These are phyloP conservation scores for Lasioglossum marginatum DNA, from an alignment of 2,888 invertebrate species.

Conservation along the genomic window DNA sequence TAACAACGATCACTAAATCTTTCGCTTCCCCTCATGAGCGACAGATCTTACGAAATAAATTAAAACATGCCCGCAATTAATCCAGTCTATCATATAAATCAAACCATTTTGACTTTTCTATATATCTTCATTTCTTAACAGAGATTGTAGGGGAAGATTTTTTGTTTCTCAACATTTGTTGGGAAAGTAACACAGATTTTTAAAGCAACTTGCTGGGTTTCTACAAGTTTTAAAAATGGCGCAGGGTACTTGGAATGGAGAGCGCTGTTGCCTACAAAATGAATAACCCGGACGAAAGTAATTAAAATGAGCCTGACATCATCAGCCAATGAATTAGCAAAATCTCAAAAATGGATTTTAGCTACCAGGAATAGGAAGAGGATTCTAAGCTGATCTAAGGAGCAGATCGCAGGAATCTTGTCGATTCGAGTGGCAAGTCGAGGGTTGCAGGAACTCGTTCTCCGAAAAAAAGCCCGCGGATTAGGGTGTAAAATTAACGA, in stretches of 20 bases:
- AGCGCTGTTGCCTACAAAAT: too few relatives aligned
- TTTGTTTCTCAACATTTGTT: not conserved
- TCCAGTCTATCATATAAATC: not conserved
- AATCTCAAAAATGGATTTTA: not conserved
- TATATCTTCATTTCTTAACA: not conserved
- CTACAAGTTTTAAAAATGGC: too few relatives aligned
- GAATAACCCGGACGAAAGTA: too few relatives aligned
- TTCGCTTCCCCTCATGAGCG: not conserved
- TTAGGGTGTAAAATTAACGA: conserved; percentile 64
- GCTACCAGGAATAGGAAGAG: not conserved
- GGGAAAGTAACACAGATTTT: not conserved
- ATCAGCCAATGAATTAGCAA: not conserved
- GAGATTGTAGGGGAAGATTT: not conserved
- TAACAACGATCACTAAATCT: not conserved
- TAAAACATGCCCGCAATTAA: not conserved
- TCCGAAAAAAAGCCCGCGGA: not conserved
- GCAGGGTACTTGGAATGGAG: too few relatives aligned
- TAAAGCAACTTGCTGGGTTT: too few relatives aligned
- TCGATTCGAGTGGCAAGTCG: not conserved
- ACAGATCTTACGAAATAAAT: not conserved
- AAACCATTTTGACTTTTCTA: not conserved
- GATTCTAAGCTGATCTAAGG: not conserved
- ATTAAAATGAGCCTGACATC: too few relatives aligned
- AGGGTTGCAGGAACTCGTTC: not conserved
- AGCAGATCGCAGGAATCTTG: not conserved